Conservation (phyloP, 2,888 invertebrate genomes). For the Danaus chrysippus region DNA sequence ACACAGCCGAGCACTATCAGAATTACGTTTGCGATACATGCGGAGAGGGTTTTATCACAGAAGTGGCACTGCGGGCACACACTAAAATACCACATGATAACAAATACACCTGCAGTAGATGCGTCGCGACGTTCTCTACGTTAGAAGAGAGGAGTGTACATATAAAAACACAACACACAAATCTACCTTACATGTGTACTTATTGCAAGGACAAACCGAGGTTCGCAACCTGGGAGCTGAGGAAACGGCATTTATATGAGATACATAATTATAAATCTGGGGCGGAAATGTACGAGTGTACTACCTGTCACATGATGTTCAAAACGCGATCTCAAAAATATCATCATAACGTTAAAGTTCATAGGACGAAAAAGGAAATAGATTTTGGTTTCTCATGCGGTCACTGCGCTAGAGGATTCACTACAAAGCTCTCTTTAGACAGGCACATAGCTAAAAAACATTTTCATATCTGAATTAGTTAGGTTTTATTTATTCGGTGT, state of each 20-base stretch:
- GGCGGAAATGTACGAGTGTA: constrained; percentile 69
- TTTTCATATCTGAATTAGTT: constrained; percentile 36
- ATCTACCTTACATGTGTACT: constrained; percentile 64
- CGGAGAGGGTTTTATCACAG: constrained; percentile 70
- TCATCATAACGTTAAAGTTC: constrained; percentile 69
- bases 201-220: constrained; percentile 70
- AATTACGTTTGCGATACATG: constrained; percentile 73
- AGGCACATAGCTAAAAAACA: constrained; percentile 78
- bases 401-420: constrained; percentile 72
- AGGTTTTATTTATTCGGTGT: constrained; percentile 4
- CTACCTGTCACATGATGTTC: constrained; percentile 70
- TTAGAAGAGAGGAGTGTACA: constrained; percentile 63
- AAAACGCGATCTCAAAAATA: constrained; percentile 71
- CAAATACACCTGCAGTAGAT: constrained; percentile 66
- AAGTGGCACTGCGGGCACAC: constrained; percentile 62
- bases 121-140: constrained; percentile 66
- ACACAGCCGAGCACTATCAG: constrained; percentile 67
- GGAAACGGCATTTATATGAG: constrained; percentile 68
- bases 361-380: constrained; percentile 65
- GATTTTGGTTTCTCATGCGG: constrained; percentile 72
- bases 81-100: constrained; percentile 66
- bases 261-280: constrained; percentile 69
- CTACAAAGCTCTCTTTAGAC: constrained; percentile 72
- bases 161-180: constrained; percentile 66
- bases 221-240: constrained; percentile 67